phyloP scores from a whole-genome alignment of 2,888 invertebrate genomes.

The Trichopria drosophilae region DNA sequence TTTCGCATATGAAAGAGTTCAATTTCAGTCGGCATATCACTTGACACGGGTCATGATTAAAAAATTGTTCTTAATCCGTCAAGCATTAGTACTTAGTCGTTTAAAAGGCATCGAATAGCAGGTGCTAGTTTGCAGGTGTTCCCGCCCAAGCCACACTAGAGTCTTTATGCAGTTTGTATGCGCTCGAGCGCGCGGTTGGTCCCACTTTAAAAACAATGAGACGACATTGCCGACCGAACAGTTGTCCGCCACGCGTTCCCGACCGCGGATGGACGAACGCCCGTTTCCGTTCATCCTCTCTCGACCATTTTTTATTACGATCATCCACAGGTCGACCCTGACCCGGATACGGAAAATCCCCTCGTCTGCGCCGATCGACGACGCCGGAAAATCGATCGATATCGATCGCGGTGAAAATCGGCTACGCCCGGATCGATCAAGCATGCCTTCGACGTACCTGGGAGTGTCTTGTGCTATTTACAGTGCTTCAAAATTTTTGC shows the following conservation, averaged over 20 bases:
- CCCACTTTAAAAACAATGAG: conserved; percentile 54
- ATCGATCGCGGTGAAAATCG: conserved; percentile 1
- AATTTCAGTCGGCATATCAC: too few species aligned
- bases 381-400: conserved; percentile 30
- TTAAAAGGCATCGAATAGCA: conserved; percentile 15
- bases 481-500: background rate
- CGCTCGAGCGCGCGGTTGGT: conserved; percentile 34
- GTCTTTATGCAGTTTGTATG: conserved; percentile 40
- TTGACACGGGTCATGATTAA: too few species aligned
- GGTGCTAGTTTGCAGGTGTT: conserved; percentile 44
- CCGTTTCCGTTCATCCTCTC: conserved; percentile 5
- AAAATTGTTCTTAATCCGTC: too few species aligned
- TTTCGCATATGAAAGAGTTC: too few species aligned
- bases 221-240: conserved; percentile 45
- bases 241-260: conserved; percentile 42
- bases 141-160: conserved; percentile 26
- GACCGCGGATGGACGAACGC: conserved; percentile 23
- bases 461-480: background rate
- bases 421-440: too few species aligned
- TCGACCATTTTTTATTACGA: background rate
- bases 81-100: background rate
- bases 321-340: background rate
- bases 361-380: too few species aligned
- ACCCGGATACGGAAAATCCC: background rate
- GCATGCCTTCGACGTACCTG: conserved; percentile 8